phyloP scores from a whole-genome alignment of 2,888 invertebrate genomes.

The Heliconius sara region DNA sequence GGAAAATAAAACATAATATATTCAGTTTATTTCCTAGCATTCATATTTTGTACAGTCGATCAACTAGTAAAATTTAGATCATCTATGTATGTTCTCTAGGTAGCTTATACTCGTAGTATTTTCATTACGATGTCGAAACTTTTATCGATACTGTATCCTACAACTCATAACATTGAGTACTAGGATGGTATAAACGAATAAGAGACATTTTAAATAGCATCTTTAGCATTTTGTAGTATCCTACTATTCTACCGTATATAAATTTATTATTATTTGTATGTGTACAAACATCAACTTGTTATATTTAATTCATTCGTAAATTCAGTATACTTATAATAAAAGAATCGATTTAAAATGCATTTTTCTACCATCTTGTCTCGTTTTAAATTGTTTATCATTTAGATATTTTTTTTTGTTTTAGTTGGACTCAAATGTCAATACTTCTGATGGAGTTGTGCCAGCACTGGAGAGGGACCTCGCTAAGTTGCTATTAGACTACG shows the following conservation, averaged over 20 bases:
- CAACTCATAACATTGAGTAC: neutral
- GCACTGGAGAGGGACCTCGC: neutral
- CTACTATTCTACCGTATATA: no score
- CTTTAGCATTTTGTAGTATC: no score
- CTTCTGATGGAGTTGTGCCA: slow-evolving; percentile 7
- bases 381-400: neutral
- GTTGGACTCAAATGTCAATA: slow-evolving; percentile 3
- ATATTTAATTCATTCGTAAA: no score
- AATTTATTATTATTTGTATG: no score
- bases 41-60: neutral
- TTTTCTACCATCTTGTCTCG: neutral
- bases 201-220: neutral
- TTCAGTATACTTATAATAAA: no score
- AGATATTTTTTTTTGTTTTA: neutral
- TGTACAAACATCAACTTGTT: no score
- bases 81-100: neutral
- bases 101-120: no score
- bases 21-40: neutral
- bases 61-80: neutral
- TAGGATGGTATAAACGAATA: neutral
- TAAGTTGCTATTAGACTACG: slow-evolving; percentile 21
- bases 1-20: neutral
- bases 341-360: no score
- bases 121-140: neutral
- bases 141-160: neutral